Base-by-base conservation (phyloP, 2,888 invertebrate species). In the Hirtodrosophila confusa region DNA sequence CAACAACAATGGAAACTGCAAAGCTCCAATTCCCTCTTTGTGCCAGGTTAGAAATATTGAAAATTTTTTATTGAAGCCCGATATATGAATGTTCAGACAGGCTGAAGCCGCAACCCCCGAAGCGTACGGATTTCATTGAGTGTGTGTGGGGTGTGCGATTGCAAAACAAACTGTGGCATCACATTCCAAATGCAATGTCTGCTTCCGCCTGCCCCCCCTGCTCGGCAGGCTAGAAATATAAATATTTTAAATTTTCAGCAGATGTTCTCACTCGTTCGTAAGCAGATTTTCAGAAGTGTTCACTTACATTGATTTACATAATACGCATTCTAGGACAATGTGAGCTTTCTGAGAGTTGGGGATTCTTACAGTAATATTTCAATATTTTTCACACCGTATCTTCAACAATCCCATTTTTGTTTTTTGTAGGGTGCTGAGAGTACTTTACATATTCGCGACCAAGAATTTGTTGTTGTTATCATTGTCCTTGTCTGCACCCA, bases 31-130 rank as follows among this genome's bases (percentile, higher is more conserved):
- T 51, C 55, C 49, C 54, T 48, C 53, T 40, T 51, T 65, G 48
- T 51, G 65, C 36, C 64, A 65, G 65, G 75, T 75, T 78, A 73
- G 73, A 88, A 88, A 84, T 86, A 82, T 87, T 86, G 88, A 80
- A 87, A 74, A 69, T 33, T 64, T 78, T 75, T 74, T 88, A 71
- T 85, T 79, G 75, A 65, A 67, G 66, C 61, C 69, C 72, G 69
- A 76, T 75, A 78, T 75, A 77, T 80, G 75, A 67, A 77, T 70
- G 63, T 73, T 55, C 68, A 58, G 54, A 69, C 66, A 51, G 60
- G 47, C 50, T 51, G 57, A 56, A 48, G 44, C 55, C 39, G n/a
- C 40, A 44, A 24, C 43, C 50, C 61, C 49, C 8, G 24, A 27
- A 35, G 10, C 36, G 49, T 41, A 50, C 47, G 66, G 45, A 39